Evolutionary conservation across 1,140 invertebrate genomes (phyloP), one percentile per base, ranked within the genome.

Genomic region (Drosophila bocki): DNA sequence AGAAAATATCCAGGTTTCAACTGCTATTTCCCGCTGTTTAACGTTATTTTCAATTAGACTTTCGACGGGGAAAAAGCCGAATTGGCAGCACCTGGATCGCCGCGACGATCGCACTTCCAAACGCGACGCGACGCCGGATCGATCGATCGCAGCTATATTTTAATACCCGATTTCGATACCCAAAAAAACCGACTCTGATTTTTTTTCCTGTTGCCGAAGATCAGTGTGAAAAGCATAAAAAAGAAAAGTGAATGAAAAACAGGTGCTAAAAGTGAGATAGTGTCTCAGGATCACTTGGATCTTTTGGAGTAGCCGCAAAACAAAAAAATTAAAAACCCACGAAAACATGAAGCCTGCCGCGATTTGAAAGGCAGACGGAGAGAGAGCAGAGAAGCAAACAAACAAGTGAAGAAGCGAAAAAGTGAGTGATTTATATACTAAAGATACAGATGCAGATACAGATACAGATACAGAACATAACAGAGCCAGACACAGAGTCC

Each of bases 341-440:
- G 59, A 68, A 35, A 48, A 74, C 42, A 82, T 78, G 37, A 70
- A 69, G 79, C 37, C 59, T 47, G 45, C 63, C 56, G 45, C 69
- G 47, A 61, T 48, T 79, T 82, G 33, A 71, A 64, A 56, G 56
- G 41, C 58, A 74, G 39, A 48, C 22, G 19, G 7, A 48, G 7
- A 48, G 45, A 48, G 47, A 48, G 47, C 22, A 48, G 45, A 48
- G 22, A 48, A 15, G 45, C 47, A 26, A 79, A 63, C 51, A 78
- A 76, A 75, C 80, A 75, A 82, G 75, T 64, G 59, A 77, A 75
- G 54, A 67, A 65, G 53, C 68, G 72, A 81, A 84, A 75, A 85
- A 84, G 82, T 85, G 78, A 85, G 82, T 85, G 82, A 81, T 75
- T 83, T 76, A 82, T 82, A 78, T 68, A 82, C 45, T 68, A n/a